A percentile compares a stretch with the other conserved stretches of the same genome.
These are phyloP conservation scores for Thumatha senex DNA, from an alignment of 2,888 invertebrate genomes.

Conservation along the genomic window DNA sequence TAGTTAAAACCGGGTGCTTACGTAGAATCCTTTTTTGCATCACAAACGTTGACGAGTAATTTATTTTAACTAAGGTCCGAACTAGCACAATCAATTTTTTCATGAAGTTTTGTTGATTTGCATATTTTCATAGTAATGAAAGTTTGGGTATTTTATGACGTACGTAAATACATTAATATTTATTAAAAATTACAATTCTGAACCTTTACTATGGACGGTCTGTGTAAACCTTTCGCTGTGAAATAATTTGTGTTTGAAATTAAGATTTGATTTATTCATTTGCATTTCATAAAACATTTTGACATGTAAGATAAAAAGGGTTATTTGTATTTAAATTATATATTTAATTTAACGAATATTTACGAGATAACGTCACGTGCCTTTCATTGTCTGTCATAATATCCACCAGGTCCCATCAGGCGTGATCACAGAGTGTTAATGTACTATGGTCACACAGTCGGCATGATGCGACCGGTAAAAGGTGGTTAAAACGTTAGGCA, in stretches of 20 bases:
- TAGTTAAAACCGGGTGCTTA: constrained; percentile 30
- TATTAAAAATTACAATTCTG: constrained; percentile 64
- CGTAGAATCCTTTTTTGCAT: constrained; percentile 65
- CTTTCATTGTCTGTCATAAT: too few relatives aligned
- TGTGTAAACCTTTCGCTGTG: constrained; percentile 35
- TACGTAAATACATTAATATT: constrained; percentile 66
- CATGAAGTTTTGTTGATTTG: constrained; percentile 47
- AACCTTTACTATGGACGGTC: constrained; percentile 45
- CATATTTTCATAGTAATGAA: constrained; percentile 65
- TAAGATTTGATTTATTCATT: constrained; percentile 40
- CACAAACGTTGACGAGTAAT: constrained; percentile 63
- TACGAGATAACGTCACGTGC: too few relatives aligned
- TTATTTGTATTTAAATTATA: constrained; percentile 12
- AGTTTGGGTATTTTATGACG: constrained; percentile 32
- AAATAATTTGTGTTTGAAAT: constrained; percentile 42
- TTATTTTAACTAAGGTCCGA: constrained; percentile 54
- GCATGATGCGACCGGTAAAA: too few relatives aligned
- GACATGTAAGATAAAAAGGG: constrained; percentile 18
- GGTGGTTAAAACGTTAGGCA: too few relatives aligned
- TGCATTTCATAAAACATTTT: constrained; percentile 27
- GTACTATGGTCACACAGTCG: too few relatives aligned
- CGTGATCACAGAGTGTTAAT: too few relatives aligned
- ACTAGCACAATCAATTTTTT: constrained; percentile 38
- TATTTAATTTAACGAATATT: too few relatives aligned
- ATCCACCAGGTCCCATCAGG: too few relatives aligned